Evolutionary conservation across 2,888 invertebrate species (phyloP).

Genomic region (Apamea monoglypha): DNA sequence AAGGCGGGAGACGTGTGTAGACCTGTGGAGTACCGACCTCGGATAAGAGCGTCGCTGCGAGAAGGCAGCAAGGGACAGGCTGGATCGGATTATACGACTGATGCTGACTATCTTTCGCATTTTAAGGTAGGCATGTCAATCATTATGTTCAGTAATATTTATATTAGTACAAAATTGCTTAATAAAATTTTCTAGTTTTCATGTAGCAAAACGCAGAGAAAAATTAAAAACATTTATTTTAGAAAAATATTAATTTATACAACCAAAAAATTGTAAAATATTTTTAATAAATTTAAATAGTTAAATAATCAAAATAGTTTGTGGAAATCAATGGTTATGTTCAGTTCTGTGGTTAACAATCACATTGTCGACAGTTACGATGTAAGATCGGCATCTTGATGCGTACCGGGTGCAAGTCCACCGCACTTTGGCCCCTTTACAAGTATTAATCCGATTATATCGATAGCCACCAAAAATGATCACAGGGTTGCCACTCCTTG

Average conservation of each 20-base stretch:
- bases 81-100: too few relatives aligned
- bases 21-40: too few relatives aligned
- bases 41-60: too few relatives aligned
- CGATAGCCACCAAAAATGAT: constrained; percentile 30
- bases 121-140: not conserved
- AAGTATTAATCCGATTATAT: constrained; percentile 31
- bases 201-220: not conserved
- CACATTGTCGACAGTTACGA: constrained; percentile 40
- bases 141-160: not conserved
- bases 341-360: constrained; percentile 46
- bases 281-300: not conserved
- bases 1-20: too few relatives aligned
- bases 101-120: not conserved
- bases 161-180: not conserved
- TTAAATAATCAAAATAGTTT: not conserved
- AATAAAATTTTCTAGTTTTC: not conserved
- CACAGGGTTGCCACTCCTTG: constrained; percentile 27
- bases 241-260: not conserved
- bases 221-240: not conserved
- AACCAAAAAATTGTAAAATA: not conserved
- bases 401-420: constrained; percentile 59
- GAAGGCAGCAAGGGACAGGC: too few relatives aligned
- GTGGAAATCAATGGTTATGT: constrained; percentile 54
- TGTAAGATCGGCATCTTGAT: constrained; percentile 37
- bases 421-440: constrained; percentile 56